These are phyloP conservation scores for Laticauda laticaudata DNA, from an alignment of 2,113 vertebrate species.

Conservation along the genomic window DNA sequence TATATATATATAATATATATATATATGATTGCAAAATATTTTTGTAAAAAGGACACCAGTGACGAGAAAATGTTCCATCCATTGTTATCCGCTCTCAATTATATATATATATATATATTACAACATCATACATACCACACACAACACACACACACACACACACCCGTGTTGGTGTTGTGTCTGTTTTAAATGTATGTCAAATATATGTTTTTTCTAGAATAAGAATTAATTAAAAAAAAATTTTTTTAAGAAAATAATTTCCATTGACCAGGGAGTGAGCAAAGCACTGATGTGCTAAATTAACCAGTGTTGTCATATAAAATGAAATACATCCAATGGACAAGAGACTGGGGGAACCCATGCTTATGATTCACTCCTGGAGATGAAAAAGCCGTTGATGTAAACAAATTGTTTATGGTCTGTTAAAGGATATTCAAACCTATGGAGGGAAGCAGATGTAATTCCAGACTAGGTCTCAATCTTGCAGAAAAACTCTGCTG, in stretches of 20 bases:
- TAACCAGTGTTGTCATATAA: conserved; percentile 45
- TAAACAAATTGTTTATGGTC: conserved; percentile 67
- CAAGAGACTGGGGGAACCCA: conserved; percentile 41
- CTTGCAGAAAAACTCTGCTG: conserved; percentile 1
- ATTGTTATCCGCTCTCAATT: too few species aligned
- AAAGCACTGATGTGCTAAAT: conserved; percentile 48
- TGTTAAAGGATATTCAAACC: conserved; percentile 55
- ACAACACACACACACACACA: too few species aligned
- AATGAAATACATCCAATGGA: conserved; percentile 42
- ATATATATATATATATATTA: too few species aligned
- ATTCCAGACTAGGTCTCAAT: conserved; percentile 55
- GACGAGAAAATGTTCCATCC: too few species aligned
- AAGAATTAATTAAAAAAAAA: too few species aligned
- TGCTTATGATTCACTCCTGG: conserved; percentile 38
- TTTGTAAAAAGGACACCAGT: too few species aligned
- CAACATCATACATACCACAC: too few species aligned
- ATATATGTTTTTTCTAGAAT: too few species aligned
- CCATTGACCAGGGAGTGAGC: conserved; percentile 24
- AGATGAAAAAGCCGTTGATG: conserved; percentile 57
- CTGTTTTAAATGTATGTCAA: too few species aligned
- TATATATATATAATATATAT: too few species aligned
- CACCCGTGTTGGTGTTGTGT: too few species aligned
- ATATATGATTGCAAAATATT: too few species aligned
- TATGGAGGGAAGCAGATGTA: conserved; percentile 46
- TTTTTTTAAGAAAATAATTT: neutral